Percentiles rank a stretch among this genome's conserved stretches.
phyloP scores from a whole-genome alignment of 2,797 vertebrate genomes.

The Mormyrus proboscirostris region DNA sequence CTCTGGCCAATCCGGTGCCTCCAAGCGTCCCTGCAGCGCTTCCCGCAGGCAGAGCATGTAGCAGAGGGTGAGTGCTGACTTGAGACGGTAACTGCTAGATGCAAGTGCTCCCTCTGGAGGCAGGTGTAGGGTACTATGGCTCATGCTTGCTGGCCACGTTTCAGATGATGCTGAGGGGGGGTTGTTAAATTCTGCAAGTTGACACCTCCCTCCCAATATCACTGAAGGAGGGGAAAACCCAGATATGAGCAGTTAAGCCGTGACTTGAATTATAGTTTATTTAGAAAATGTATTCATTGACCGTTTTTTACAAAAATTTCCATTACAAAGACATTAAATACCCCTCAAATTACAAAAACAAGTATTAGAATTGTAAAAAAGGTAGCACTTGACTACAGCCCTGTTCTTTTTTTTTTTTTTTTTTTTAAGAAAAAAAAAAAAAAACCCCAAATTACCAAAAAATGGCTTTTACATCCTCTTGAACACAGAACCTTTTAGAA shows the following conservation, averaged over 20 bases:
- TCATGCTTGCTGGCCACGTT: neutral
- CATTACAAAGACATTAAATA: constrained; percentile 62
- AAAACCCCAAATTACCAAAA: constrained; percentile 65
- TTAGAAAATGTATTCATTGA: constrained; percentile 57
- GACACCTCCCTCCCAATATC: neutral
- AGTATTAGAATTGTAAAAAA: constrained; percentile 56
- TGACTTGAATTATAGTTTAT: constrained; percentile 49
- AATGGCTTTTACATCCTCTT: constrained; percentile 76
- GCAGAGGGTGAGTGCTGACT: neutral
- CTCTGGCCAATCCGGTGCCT: neutral
- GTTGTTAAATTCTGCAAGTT: neutral
- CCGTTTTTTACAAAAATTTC: constrained; percentile 50
- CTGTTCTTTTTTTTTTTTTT: constrained; percentile 37
- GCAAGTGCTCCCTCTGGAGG: neutral
- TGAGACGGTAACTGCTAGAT: neutral
- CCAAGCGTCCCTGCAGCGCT: neutral
- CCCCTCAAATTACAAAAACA: constrained; percentile 45
- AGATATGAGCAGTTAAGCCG: neutral
- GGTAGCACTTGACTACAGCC: constrained; percentile 55
- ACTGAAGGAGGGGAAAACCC: neutral
- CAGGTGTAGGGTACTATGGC: neutral
- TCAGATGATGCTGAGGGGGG: neutral
- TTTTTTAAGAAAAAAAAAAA: neutral
- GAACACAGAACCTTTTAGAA: constrained; percentile 47
- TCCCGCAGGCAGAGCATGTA: neutral